Percentiles rank a stretch among this genome's conserved stretches.
These are phyloP conservation scores for Cantharis rustica DNA, from an alignment of 2,888 invertebrate genomes.

Conservation along the genomic window DNA sequence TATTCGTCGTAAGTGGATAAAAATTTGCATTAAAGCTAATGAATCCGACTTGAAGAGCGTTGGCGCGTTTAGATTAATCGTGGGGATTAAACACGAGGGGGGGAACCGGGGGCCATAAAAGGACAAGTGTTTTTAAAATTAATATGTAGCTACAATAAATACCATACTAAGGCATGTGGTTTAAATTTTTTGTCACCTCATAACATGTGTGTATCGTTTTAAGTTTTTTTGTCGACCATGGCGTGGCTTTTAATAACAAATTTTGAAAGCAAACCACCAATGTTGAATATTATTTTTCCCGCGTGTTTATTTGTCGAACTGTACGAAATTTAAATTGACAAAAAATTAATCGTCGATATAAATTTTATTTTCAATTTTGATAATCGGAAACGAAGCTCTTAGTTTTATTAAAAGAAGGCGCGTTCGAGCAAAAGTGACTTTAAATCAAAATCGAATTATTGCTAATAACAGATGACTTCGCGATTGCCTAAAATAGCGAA, in stretches of 20 bases:
- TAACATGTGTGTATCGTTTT: constrained; percentile 33
- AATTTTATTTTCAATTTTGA: constrained; percentile 5
- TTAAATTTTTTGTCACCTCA: constrained; percentile 31
- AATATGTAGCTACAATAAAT: constrained; percentile 22
- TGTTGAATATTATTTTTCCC: constrained; percentile 11
- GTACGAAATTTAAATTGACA: not conserved
- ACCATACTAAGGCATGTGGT: constrained; percentile 31
- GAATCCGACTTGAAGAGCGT: not conserved
- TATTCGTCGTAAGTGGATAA: not conserved
- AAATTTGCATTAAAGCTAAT: not conserved
- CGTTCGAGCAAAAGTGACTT: constrained; percentile 10
- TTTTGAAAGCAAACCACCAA: constrained; percentile 3
- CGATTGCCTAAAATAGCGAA: constrained; percentile 5
- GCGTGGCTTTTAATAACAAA: constrained; percentile 24
- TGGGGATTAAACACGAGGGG: not conserved
- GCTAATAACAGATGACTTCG: constrained; percentile 5
- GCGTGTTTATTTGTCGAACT: constrained; percentile 5
- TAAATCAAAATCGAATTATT: constrained; percentile 21
- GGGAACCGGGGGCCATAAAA: not conserved
- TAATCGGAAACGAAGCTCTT: constrained; percentile 10
- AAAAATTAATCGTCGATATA: not conserved
- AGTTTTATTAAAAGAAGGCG: constrained; percentile 28
- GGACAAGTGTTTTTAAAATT: constrained; percentile 33
- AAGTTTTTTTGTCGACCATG: constrained; percentile 25
- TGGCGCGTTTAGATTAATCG: not conserved